phyloP scores from a whole-genome alignment of 2,797 vertebrate genomes.

The Pipistrellus pygmaeus region DNA sequence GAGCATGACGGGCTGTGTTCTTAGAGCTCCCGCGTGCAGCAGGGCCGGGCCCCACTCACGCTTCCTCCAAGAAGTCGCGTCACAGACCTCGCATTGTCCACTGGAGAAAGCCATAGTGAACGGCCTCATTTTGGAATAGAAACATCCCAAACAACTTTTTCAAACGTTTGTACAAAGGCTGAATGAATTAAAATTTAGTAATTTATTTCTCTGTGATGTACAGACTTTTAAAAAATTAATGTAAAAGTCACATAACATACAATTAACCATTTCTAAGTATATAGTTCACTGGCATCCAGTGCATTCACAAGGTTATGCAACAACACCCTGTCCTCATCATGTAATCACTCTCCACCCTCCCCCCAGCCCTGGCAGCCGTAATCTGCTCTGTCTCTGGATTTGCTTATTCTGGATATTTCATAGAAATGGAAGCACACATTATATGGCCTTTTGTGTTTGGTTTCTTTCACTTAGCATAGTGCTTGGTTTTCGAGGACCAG shows the following conservation, averaged over 20 bases:
- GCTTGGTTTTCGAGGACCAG: neutral
- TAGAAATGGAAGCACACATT: neutral
- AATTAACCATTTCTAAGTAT: neutral
- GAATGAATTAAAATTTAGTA: neutral
- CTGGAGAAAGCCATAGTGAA: neutral
- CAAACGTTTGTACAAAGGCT: neutral
- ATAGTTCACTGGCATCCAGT: neutral
- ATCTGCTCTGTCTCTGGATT: neutral
- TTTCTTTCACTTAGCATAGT: neutral
- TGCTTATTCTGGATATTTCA: neutral
- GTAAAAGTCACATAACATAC: neutral
- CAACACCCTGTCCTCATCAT: neutral
- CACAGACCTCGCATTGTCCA: neutral
- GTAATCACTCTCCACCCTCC: neutral
- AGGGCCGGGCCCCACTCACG: neutral
- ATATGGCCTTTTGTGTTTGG: neutral
- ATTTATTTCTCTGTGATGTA: constrained; percentile 5
- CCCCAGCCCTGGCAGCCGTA: neutral
- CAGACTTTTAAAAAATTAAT: neutral
- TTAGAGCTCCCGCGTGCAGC: neutral
- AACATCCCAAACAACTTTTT: neutral
- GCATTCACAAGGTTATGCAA: neutral
- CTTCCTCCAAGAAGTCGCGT: neutral
- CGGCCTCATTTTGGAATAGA: neutral
- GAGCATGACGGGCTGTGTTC: neutral